A percentile compares a stretch with the other conserved stretches of the same genome.
phyloP scores from a whole-genome alignment of 2,888 invertebrate genomes.

The Pocota personata region DNA sequence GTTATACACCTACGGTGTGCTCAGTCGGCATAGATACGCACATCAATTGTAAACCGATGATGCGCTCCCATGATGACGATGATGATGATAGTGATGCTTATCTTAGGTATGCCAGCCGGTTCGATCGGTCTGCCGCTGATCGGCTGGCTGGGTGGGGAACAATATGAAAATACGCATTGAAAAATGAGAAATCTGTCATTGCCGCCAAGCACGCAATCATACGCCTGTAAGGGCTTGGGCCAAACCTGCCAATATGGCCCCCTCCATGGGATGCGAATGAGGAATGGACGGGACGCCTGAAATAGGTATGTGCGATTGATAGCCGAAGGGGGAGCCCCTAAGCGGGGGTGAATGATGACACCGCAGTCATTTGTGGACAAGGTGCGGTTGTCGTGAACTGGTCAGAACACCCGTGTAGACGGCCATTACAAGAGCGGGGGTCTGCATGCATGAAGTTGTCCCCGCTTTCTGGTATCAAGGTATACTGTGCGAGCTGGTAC shows the following conservation, averaged over 20 bases:
- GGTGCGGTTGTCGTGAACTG: slow-evolving; percentile 52
- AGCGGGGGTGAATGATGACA: not conserved
- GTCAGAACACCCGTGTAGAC: slow-evolving; percentile 55
- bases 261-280: slow-evolving; percentile 49
- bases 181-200: slow-evolving; percentile 75
- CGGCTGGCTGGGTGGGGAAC: slow-evolving; percentile 23
- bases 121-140: slow-evolving; percentile 18
- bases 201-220: slow-evolving; percentile 73
- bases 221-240: slow-evolving; percentile 21
- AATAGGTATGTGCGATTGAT: not conserved
- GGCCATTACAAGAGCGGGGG: not conserved
- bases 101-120: slow-evolving; percentile 22
- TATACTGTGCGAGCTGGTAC: not conserved
- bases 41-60: slow-evolving; percentile 35
- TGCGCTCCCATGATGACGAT: slow-evolving; percentile 18
- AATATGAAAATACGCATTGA: slow-evolving; percentile 71
- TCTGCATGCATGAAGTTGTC: slow-evolving; percentile 1
- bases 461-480: not conserved
- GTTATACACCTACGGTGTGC: slow-evolving; percentile 38
- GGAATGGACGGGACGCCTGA: slow-evolving; percentile 40
- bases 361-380: slow-evolving; percentile 31
- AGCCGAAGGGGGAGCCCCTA: not conserved
- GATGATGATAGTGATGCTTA: slow-evolving; percentile 49
- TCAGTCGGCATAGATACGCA: not conserved
- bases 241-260: slow-evolving; percentile 28